Conservation (phyloP, 2,888 invertebrate species). For the Pollenia griseotomentosa region DNA sequence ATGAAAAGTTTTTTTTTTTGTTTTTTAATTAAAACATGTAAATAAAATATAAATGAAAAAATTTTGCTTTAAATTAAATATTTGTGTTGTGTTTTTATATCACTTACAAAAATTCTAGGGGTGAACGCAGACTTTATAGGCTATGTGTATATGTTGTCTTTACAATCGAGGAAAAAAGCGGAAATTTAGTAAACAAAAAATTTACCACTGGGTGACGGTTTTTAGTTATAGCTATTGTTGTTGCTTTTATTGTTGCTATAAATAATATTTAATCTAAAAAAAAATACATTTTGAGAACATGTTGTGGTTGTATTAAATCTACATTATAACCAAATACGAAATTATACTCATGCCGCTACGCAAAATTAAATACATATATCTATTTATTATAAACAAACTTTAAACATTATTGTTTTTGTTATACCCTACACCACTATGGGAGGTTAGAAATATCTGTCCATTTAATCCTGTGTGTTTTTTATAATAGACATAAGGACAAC, state of each 20-base stretch:
- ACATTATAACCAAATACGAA: conserved; percentile 24
- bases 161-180: conserved; percentile 53
- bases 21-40: too few species aligned
- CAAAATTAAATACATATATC: conserved; percentile 41
- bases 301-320: neutral
- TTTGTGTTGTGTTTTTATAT: too few species aligned
- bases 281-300: conserved; percentile 27
- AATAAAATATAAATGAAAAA: too few species aligned
- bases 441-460: too few species aligned
- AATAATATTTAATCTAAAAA: conserved; percentile 47
- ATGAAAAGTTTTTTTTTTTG: too few species aligned
- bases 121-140: too few species aligned
- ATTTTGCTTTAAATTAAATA: too few species aligned
- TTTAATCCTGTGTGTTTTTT: too few species aligned
- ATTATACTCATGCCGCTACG: conserved; percentile 49
- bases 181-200: conserved; percentile 58
- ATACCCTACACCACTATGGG: too few species aligned
- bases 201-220: conserved; percentile 63
- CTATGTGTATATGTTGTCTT: conserved; percentile 9
- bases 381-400: conserved; percentile 60
- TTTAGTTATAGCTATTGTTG: conserved; percentile 43
- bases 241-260: conserved; percentile 36
- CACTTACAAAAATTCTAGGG: too few species aligned
- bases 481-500: too few species aligned
- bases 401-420: conserved; percentile 30